Conservation (phyloP, 2,113 vertebrate species). For the Cochlearius cochlearius region DNA sequence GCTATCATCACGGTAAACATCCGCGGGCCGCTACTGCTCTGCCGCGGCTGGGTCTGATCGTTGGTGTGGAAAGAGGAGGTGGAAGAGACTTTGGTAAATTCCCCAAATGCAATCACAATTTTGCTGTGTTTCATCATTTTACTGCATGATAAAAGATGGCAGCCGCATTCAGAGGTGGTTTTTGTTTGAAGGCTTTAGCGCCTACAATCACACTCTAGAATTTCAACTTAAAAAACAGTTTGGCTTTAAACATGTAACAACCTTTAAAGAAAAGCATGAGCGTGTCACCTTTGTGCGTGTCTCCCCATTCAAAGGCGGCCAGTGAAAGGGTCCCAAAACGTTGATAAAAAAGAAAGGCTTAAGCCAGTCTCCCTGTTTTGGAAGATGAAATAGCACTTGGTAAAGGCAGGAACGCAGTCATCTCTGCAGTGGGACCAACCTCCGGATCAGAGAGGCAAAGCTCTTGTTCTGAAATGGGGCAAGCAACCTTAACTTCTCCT, state of each 20-base stretch:
- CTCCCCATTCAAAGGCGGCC: neutral
- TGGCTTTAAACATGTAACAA: neutral
- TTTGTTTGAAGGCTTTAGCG: neutral
- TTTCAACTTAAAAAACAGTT: neutral
- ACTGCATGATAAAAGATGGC: neutral
- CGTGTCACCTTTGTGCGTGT: fast-evolving
- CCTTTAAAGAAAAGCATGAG: neutral
- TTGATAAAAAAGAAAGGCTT: neutral
- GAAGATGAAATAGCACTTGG: neutral
- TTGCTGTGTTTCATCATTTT: neutral
- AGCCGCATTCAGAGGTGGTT: neutral
- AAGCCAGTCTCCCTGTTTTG: neutral
- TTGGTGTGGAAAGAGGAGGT: neutral
- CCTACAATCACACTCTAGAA: neutral
- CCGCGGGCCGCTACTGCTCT: neutral
- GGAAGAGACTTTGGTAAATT: neutral
- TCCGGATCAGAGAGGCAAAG: neutral
- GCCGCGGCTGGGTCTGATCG: neutral
- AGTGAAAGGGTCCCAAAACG: neutral
- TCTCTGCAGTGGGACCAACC: neutral
- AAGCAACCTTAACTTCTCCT: neutral
- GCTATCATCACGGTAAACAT: neutral
- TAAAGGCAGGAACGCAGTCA: neutral
- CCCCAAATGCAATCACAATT: neutral
- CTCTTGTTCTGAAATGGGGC: neutral